phyloP scores from a whole-genome alignment of 2,113 vertebrate species.

The Phainopepla nitens region DNA sequence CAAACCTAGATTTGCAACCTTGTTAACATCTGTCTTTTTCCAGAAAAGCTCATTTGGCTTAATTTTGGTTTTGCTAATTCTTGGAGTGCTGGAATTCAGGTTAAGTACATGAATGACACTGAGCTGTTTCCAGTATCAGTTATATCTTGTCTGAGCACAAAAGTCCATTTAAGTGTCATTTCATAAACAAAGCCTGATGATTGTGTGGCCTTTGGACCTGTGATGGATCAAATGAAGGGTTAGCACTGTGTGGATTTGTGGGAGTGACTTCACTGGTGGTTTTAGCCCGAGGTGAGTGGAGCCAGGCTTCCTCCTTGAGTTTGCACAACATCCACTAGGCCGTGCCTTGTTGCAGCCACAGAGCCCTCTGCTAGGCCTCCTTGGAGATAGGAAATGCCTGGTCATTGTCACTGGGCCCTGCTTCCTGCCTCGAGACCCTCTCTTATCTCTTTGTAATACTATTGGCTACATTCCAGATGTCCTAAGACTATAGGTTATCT shows the following conservation, averaged over 20 bases:
- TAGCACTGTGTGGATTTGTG: background rate
- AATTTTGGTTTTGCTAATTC: background rate
- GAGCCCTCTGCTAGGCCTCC: no score
- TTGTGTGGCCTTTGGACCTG: background rate
- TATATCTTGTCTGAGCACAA: background rate
- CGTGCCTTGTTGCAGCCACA: no score
- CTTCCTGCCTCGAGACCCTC: no score
- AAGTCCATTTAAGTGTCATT: constrained; percentile 8
- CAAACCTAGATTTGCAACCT: background rate
- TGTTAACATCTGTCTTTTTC: background rate
- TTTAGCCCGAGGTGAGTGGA: background rate
- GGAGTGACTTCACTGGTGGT: background rate
- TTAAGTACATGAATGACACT: background rate
- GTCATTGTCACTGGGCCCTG: no score
- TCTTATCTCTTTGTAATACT: no score
- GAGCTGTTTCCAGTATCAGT: background rate
- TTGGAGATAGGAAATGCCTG: no score
- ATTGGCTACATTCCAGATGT: no score
- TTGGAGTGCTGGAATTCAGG: background rate
- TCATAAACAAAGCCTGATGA: background rate
- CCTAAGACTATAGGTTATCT: no score
- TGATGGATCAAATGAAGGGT: constrained; percentile 11
- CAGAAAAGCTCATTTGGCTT: background rate
- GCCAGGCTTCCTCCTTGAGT: constrained; percentile 7
- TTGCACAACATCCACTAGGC: background rate